Percentiles rank a stretch among this genome's conserved stretches.
These are phyloP conservation scores for Scaptomyza caliginosa DNA, from an alignment of 2,888 invertebrate species.

Conservation along the genomic window DNA sequence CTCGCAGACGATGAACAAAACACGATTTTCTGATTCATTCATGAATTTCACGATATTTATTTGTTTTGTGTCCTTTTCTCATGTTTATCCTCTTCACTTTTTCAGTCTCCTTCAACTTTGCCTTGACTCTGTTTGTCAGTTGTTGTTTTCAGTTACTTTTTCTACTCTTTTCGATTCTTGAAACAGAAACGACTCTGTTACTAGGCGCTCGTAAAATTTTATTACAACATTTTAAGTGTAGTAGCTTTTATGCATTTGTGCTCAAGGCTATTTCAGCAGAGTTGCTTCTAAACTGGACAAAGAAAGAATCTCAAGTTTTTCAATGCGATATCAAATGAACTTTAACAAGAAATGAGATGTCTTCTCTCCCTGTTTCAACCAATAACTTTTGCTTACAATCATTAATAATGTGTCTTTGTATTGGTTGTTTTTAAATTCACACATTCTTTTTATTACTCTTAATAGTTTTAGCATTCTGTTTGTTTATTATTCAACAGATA, in stretches of 20 bases:
- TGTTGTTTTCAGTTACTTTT: not conserved
- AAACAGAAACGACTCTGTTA: slow-evolving; percentile 56
- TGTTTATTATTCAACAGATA: not conserved
- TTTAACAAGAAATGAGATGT: slow-evolving; percentile 7
- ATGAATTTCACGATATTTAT: slow-evolving; percentile 72
- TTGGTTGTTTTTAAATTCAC: not conserved
- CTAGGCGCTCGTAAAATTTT: slow-evolving; percentile 70
- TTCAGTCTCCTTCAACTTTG: slow-evolving; percentile 3
- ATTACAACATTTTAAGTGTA: slow-evolving; percentile 56
- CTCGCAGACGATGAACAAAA: slow-evolving; percentile 26
- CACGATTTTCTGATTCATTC: slow-evolving; percentile 77
- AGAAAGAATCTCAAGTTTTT: not conserved
- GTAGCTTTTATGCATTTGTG: slow-evolving; percentile 17
- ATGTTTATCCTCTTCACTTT: slow-evolving; percentile 11
- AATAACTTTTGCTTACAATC: not conserved
- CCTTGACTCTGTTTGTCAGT: slow-evolving; percentile 33
- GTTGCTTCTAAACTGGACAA: not conserved
- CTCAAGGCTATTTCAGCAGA: not conserved
- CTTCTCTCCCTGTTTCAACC: not conserved
- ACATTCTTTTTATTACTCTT: not conserved
- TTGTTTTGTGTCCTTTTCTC: slow-evolving; percentile 63
- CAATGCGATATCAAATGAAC: slow-evolving; percentile 16
- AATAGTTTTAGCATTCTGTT: not conserved
- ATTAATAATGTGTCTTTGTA: not conserved
- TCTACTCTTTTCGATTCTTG: slow-evolving; percentile 10